phyloP scores from a whole-genome alignment of 1,140 invertebrate species.

The Ruditapes philippinarum region DNA sequence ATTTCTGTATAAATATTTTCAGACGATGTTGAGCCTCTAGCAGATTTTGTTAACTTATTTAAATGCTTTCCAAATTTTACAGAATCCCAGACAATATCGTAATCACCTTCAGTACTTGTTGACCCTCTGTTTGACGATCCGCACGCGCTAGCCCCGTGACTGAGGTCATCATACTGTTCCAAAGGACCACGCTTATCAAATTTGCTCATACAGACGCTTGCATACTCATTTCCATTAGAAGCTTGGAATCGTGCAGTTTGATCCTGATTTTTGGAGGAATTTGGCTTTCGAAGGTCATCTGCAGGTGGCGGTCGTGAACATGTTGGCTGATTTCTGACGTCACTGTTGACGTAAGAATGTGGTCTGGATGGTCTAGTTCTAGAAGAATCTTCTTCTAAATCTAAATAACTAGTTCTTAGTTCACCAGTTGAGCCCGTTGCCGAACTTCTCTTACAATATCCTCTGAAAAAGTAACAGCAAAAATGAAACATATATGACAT shows the following conservation, averaged over 20 bases:
- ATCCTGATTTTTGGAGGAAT: neutral
- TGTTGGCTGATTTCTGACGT: slow-evolving; percentile 11
- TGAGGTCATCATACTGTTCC: neutral
- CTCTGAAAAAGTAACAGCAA: no score
- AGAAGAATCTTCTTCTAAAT: slow-evolving; percentile 30
- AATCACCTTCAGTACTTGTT: slow-evolving; percentile 53
- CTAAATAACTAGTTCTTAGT: slow-evolving; percentile 25
- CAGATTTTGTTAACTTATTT: neutral
- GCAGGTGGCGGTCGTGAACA: slow-evolving; percentile 7
- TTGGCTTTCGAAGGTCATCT: slow-evolving; percentile 10
- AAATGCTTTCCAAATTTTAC: slow-evolving; percentile 53
- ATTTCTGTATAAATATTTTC: slow-evolving; percentile 65
- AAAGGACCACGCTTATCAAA: neutral
- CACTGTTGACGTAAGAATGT: slow-evolving; percentile 63
- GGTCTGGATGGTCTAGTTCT: neutral
- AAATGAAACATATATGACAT: no score
- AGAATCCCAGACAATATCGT: slow-evolving; percentile 61
- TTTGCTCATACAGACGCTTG: slow-evolving; percentile 55
- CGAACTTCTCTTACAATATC: slow-evolving; percentile 23
- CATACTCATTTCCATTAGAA: slow-evolving; percentile 51
- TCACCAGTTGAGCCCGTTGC: neutral
- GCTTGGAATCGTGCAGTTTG: neutral
- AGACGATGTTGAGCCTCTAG: slow-evolving; percentile 18
- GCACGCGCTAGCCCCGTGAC: slow-evolving; percentile 16
- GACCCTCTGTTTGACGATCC: neutral